Evolutionary conservation across 2,113 vertebrate genomes (phyloP), one percentile per base, ranked within the genome.

Genomic region (Polyodon spathula): DNA sequence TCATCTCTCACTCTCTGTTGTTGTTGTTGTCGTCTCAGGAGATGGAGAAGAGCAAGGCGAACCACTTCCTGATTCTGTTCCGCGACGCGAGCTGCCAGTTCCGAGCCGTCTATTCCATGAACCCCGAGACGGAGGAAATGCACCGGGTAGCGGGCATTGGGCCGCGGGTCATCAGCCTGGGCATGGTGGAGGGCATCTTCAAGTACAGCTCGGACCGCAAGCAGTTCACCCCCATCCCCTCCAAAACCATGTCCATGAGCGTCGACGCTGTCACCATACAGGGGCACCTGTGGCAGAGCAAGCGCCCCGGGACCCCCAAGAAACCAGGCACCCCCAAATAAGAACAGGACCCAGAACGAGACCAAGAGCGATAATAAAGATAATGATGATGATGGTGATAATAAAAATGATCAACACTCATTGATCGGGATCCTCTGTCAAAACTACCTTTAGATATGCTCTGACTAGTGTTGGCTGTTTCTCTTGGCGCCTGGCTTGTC

Each of bases 1-100:
- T n/a, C n/a, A n/a, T n/a, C n/a, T n/a, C 37, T 59, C 27, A 17
- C 41, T 62, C 6, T 27, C 27, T 40, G 1, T 46, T 39, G 3
- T 40, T 60, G 7, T 44, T 9, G 54, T 6, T 4, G 15, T 39
- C 46, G 17, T 8, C 27, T 54, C 71, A 95, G 93, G 93, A 95
- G 67, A 89, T 96, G 39, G 93, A 96, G 68, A 91, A 86, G 66
- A 88, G 92, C 71, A 65, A 75, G 5, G 89, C 87, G 73, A 93
- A 95, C 78, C 93, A 96, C 81, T 96, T 93, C 76, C 83, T 96
- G 70, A 96, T 96, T 68, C 89, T 96, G 65, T 96, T 95, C 77
- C 87, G 92, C 11, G 93, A 96, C 64, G 65, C 83, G 1, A 91
- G 91, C 73, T 95, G 93, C 78, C 93, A 96, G 70, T 96, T 95